These are phyloP conservation scores for Carassius auratus DNA, from an alignment of 2,113 vertebrate species.

Conservation along the genomic window DNA sequence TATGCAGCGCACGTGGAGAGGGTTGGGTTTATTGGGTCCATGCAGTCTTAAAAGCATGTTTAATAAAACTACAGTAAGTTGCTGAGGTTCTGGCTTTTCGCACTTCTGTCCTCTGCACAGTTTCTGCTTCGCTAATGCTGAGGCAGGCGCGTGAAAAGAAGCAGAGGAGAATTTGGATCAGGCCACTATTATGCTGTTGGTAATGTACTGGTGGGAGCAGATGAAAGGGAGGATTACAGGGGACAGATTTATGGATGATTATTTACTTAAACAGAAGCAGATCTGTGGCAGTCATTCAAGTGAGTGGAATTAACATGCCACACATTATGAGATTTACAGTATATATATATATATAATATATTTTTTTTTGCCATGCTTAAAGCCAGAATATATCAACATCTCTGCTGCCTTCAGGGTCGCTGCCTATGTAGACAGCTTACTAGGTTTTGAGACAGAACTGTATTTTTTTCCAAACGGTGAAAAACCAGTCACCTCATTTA, in stretches of 20 bases:
- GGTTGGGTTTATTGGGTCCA: not conserved
- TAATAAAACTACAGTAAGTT: constrained; percentile 3
- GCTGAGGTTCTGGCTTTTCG: constrained; percentile 21
- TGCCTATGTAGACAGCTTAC: not conserved
- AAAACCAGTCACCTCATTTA: constrained; percentile 15
- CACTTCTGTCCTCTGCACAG: constrained; percentile 1
- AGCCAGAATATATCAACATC: not conserved
- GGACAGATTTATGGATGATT: not conserved
- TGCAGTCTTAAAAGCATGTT: constrained; percentile 16
- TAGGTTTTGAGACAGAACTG: not conserved
- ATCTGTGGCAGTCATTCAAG: not conserved
- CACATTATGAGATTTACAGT: not conserved
- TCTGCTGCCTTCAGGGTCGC: not conserved
- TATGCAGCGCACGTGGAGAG: not conserved
- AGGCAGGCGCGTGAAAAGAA: not conserved
- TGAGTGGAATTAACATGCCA: not conserved
- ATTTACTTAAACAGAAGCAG: constrained; percentile 5
- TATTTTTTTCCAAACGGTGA: not conserved
- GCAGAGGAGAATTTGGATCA: constrained; percentile 1
- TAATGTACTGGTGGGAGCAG: constrained; percentile 4
- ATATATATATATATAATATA: too few species aligned
- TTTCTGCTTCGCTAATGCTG: not conserved
- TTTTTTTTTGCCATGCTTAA: not conserved
- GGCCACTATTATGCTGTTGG: not conserved
- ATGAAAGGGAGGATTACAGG: constrained; percentile 6